phyloP scores from a whole-genome alignment of 2,797 vertebrate species.

The Vultur gryphus region DNA sequence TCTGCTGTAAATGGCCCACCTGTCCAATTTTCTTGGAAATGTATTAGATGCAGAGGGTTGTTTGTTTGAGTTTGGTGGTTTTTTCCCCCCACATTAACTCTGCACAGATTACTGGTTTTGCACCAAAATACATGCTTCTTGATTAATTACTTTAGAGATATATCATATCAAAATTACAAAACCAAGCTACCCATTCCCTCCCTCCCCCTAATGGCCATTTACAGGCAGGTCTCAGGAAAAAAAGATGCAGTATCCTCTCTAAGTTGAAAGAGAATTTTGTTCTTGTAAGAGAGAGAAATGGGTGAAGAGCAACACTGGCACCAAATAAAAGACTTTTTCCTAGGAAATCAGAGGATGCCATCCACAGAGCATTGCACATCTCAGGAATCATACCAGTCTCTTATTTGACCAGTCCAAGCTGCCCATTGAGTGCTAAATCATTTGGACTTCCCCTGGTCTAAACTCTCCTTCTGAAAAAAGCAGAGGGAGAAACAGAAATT shows the following conservation, averaged over 20 bases:
- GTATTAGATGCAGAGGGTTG: neutral
- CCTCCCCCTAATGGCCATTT: constrained; percentile 62
- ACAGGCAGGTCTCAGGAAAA: constrained; percentile 67
- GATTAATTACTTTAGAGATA: constrained; percentile 21
- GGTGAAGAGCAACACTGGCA: neutral
- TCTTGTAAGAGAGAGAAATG: constrained; percentile 3
- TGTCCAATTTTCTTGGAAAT: neutral
- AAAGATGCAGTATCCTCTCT: constrained; percentile 70
- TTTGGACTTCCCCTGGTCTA: neutral
- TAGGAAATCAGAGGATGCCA: constrained; percentile 20
- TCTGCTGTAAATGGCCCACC: constrained; percentile 57
- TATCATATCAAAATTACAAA: constrained; percentile 31
- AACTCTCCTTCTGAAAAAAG: constrained; percentile 24
- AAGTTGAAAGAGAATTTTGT: constrained; percentile 38
- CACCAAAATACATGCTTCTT: constrained; percentile 14
- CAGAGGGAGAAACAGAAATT: constrained; percentile 24
- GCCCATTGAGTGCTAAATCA: constrained; percentile 9
- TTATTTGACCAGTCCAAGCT: constrained; percentile 20
- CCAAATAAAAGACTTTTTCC: constrained; percentile 14
- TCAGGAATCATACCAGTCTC: neutral
- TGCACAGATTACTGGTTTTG: constrained; percentile 1
- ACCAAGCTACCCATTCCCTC: constrained; percentile 40
- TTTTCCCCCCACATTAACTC: neutral
- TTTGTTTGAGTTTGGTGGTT: neutral
- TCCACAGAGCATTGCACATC: neutral